Evolutionary conservation across 1,140 invertebrate genomes (phyloP), one percentile per base, ranked within the genome.

Genomic region (Apis laboriosa): DNA sequence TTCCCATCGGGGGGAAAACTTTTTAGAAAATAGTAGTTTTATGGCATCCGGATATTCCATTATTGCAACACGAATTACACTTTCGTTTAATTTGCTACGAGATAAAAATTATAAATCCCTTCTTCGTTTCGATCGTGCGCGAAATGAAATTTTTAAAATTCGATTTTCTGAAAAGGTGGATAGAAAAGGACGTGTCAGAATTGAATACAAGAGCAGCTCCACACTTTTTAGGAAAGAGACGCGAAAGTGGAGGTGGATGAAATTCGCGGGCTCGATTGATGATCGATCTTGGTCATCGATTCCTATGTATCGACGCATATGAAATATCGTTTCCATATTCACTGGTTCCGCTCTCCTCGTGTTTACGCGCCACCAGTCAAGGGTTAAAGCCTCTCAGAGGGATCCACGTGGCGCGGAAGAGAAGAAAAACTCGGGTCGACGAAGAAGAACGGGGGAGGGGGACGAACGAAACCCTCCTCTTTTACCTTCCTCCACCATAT

Each of bases 321-420:
- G 83, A 86, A 82, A 86, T 86, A 82, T 85, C 73, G 83, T 73
- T 80, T 77, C 68, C 68, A 67, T 58, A 24, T 70, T 72, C 77
- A 82, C 83, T 63, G 81, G 70, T 81, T 82, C 83, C 83, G 75
- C 13, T 75, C 67, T 53, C 60, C 2, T 55, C 75, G 67, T 85
- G 79, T 87, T 87, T 85, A 85, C 86, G 84, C 84, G 68, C 43
- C 84, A 66, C 19, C 71, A 76, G 86, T 87, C 86, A 85, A 87
- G 79, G 84, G 70, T 85, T 83, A 85, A 85, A 70, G 64, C 75
- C 58, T 58, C 11, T n/a, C 72, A 43, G 51, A 72, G 34, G 3
- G 73, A 76, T 73, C 49, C 55, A 49, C 67, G 53, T 43, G 58
- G 66, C 43, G 53, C 51, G 49, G 66, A 70, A 43, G 56, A 19